phyloP scores from a whole-genome alignment of 2,888 invertebrate genomes.

The Stenurella melanura region DNA sequence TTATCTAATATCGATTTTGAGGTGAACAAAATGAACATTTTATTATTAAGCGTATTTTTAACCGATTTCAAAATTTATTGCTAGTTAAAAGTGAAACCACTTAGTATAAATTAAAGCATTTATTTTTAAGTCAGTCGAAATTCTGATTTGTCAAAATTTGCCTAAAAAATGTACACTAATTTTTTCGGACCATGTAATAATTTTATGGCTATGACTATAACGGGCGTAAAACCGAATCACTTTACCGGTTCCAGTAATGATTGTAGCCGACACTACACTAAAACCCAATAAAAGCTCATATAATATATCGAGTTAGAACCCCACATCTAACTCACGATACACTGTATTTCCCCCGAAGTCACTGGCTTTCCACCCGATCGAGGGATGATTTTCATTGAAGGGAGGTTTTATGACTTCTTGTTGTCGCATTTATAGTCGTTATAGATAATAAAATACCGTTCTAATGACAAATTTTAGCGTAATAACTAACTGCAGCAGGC shows the following conservation, averaged over 20 bases:
- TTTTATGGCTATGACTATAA: constrained; percentile 38
- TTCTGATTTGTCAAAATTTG: background rate
- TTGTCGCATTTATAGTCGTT: constrained; percentile 64
- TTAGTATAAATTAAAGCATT: too few relatives aligned
- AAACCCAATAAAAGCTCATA: constrained; percentile 73
- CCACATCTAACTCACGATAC: constrained; percentile 47
- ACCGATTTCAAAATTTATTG: too few relatives aligned
- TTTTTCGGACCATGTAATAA: background rate
- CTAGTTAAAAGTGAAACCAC: too few relatives aligned
- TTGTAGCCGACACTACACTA: constrained; percentile 70
- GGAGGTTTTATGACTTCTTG: constrained; percentile 65
- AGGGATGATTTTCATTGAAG: constrained; percentile 59
- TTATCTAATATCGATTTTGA: too few relatives aligned
- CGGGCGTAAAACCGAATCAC: constrained; percentile 69
- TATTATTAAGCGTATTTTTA: too few relatives aligned
- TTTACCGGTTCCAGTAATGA: constrained; percentile 70
- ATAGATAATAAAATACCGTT: constrained; percentile 62
- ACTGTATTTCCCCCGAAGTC: constrained; percentile 39
- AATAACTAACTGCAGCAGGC: constrained; percentile 50
- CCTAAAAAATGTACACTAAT: background rate
- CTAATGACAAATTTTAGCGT: constrained; percentile 60
- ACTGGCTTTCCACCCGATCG: constrained; percentile 45
- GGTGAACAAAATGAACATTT: too few relatives aligned
- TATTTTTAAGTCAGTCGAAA: too few relatives aligned
- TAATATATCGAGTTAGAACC: constrained; percentile 72